Evolutionary conservation across 2,797 vertebrate genomes (phyloP).

Genomic region (Pempheris klunzingeri): DNA sequence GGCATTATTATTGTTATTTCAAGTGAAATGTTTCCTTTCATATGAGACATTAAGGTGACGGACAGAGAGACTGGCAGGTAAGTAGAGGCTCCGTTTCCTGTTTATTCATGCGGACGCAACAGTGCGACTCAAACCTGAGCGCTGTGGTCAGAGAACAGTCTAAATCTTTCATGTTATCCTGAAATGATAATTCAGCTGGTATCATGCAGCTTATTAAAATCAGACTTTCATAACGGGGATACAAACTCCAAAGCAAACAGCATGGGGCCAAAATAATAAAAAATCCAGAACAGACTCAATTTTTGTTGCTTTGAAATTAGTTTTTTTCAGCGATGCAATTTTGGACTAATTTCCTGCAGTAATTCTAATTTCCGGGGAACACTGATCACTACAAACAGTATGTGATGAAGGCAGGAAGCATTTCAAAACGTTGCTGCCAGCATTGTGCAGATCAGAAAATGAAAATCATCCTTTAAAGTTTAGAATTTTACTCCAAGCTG

Average conservation of each 20-base stretch:
- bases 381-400: slow-evolving; percentile 11
- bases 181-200: slow-evolving; percentile 10
- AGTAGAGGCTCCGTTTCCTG: background rate
- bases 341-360: slow-evolving; percentile 42
- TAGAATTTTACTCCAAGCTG: background rate
- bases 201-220: slow-evolving; percentile 29
- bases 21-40: background rate
- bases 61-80: background rate
- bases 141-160: background rate
- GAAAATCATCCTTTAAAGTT: background rate
- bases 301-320: slow-evolving; percentile 25
- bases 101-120: too few relatives aligned
- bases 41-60: background rate
- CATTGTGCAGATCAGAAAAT: background rate
- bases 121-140: slow-evolving; percentile 7
- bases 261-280: slow-evolving; percentile 36
- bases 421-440: slow-evolving; percentile 6
- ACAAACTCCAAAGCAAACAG: slow-evolving; percentile 11
- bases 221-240: slow-evolving; percentile 20
- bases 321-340: slow-evolving; percentile 15
- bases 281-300: background rate
- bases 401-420: slow-evolving; percentile 21
- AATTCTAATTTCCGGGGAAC: slow-evolving; percentile 37
- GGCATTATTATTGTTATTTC: background rate
- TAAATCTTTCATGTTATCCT: background rate